Base-by-base conservation (phyloP, 37 sponge, comb jelly and placozoan genomes). In the Aplysina aerophoba region DNA sequence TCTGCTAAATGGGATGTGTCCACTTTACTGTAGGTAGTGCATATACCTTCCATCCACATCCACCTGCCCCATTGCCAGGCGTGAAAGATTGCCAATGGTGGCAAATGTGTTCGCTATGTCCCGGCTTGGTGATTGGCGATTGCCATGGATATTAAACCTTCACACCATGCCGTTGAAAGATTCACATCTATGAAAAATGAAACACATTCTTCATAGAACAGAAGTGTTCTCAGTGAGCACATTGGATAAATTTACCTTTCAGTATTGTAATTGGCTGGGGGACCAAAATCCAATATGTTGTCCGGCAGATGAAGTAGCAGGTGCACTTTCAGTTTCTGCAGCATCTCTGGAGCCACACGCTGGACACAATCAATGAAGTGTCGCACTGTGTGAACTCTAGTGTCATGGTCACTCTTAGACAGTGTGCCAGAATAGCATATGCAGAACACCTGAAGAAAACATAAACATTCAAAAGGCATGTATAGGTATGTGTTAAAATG, bases 251-350 rank as follows among this genome's bases (percentile, higher is more conserved):
- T 27, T 4, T 28, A 89, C 90, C 90, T 89, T 68, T 89, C 85
- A 37, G 90, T 85, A 22, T 81, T 89, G 60, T 64, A 89, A 24
- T 39, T 64, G 50, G 44, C 41, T 55, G 85, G 13, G 21, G 85
- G 90, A 2, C 90, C 85, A 85, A 89, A 85, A 33, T 85, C 85
- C 4, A 44, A 55, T 24, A 89, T 85, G 37, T 68, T 37, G 13
- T 89, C 86, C 15, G 56, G 67, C 4, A 89, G 36, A 59, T 89
- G 90, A 15, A 89, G 72, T 14, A 89, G 59, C 4, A 89, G 84
- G 53, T 89, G 90, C 36, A 85, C 20, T 64, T 89, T 85, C 15
- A 55, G 68, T n/a, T 71, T 83, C 22, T 82, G 55, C 33, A 59
- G 57, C 24, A 71, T 30, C 15, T 62, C 60, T 17, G 88, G 88